phyloP scores from a whole-genome alignment of 2,888 invertebrate genomes.

The Smittia aterrima region DNA sequence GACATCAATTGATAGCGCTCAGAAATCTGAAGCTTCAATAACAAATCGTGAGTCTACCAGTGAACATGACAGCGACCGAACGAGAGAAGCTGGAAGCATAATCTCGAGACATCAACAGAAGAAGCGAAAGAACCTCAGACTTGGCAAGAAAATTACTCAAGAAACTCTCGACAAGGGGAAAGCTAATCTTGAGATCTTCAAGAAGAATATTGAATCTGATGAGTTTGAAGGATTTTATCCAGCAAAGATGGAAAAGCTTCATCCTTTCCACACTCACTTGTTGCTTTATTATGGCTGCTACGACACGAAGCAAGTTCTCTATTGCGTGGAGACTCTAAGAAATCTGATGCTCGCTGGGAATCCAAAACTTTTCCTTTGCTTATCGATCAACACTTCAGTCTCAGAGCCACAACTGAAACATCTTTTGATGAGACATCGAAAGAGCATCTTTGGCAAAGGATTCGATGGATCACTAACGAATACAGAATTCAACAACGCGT shows the following conservation, averaged over 20 bases:
- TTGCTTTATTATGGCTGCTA: conserved; percentile 77
- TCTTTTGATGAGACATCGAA: conserved; percentile 68
- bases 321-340: conserved; percentile 71
- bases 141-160: conserved; percentile 44
- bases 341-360: conserved; percentile 67
- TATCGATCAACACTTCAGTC: conserved; percentile 71
- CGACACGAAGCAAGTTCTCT: conserved; percentile 70
- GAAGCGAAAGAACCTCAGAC: not conserved
- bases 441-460: conserved; percentile 71
- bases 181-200: conserved; percentile 52
- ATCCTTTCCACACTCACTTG: conserved; percentile 80
- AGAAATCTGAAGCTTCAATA: not conserved
- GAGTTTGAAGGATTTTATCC: conserved; percentile 41
- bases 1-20: not conserved
- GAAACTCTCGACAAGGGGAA: conserved; percentile 54
- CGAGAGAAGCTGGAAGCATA: not conserved
- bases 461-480: conserved; percentile 62
- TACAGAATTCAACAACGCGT: conserved; percentile 66
- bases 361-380: conserved; percentile 70
- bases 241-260: conserved; percentile 53
- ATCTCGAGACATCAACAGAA: conserved; percentile 4
- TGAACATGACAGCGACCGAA: conserved; percentile 20
- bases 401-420: conserved; percentile 58
- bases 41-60: conserved; percentile 29
- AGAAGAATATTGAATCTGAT: conserved; percentile 48